Base-by-base conservation (phyloP, 2,797 vertebrate species). In the Melanotaenia boesemani region DNA sequence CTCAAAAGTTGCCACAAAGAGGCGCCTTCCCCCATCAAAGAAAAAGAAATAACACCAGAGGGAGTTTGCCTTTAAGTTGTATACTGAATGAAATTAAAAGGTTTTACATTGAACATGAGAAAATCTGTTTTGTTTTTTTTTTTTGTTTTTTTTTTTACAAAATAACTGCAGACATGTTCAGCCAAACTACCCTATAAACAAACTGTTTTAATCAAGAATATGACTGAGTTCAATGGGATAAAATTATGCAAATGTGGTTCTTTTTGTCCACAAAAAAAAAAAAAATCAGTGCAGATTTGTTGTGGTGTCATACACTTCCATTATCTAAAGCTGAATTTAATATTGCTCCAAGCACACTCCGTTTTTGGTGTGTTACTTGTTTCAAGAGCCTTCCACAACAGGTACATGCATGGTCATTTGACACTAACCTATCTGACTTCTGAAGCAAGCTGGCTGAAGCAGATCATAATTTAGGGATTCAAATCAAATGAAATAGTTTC, bases 1-100 rank as follows among this genome's bases (percentile, higher is more conserved):
- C 13, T 66, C 15, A 0, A 24, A 5, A 65, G 0, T 61, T 18
- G 18, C 87, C 89, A 87, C 86, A 73, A 28, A 8, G 70, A 15
- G 84, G 87, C 63, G 67, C 63, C 9, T 7, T 81, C 60, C 3
- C 3, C 11, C 63, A 59, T 52, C 1, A 11, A 16, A 44, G 0
- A 46, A 46, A 46, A 20, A n/a, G 20, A 3, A 22, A 50, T 8
- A 22, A n/a, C n/a, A 22, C 2, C n/a, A 50, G n/a, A n/a, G 20
- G 8, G 7, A 44, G 5, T 7, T 48, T n/a, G 39, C 39, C 6
- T n/a, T n/a, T 48, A 2, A 48, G 1, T 46, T 20, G 1, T 3
- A 18, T 5, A 46, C 16, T 46, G 39, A 41, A 16, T 41, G 15
- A 46, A 37, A 18, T 6, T 5, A 1, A 46, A 46, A 4, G 16